Evolutionary conservation across 2,888 invertebrate genomes (phyloP), one percentile per base, ranked within the genome.

Genomic region (Brenthis daphne): DNA sequence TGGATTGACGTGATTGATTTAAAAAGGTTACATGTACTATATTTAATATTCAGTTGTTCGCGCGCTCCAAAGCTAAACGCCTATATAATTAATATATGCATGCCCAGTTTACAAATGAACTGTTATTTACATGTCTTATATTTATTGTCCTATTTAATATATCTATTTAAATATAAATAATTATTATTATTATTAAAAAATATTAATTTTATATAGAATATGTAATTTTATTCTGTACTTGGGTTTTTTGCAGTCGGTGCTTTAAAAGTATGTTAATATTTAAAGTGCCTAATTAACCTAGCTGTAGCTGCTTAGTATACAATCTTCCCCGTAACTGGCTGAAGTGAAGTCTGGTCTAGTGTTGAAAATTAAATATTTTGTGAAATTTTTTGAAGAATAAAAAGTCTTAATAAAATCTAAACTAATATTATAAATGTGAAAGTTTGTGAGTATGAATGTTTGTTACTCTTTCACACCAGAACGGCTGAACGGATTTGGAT

Each of bases 1-100:
- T 2, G 16, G 29, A 12, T 33, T 60, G 60, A 60, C 29, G 60
- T 60, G 48, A 2, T 29, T 11, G 14, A 29, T n/a, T 50, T 14
- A 11, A 60, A 50, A 60, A 50, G 58, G 12, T 20, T 20, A 20
- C 20, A 60, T 48, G 50, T 48, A 24, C 11, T 1, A 14, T 60
- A 50, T 68, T 74, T 73, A 71, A 65, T 73, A 74, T 73, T 48
- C 8, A 33, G 12, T n/a, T 16, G 48, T 33, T 29, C 48, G 6
- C 60, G 16, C 69, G 66, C 71, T 50, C 71, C 69, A 69, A 71
- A 68, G 66, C 65, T 56, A 60, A 29, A 67, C 58, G 60, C 48
- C 58, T 66, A 63, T 65, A 67, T 68, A 70, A 61, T 63, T 56
- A 57, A 63, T 51, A 67, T 56, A 16, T 24, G 50, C 50, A 50